Evolutionary conservation across 2,797 vertebrate species (phyloP).

Genomic region (Anabacerthia variegaticeps): DNA sequence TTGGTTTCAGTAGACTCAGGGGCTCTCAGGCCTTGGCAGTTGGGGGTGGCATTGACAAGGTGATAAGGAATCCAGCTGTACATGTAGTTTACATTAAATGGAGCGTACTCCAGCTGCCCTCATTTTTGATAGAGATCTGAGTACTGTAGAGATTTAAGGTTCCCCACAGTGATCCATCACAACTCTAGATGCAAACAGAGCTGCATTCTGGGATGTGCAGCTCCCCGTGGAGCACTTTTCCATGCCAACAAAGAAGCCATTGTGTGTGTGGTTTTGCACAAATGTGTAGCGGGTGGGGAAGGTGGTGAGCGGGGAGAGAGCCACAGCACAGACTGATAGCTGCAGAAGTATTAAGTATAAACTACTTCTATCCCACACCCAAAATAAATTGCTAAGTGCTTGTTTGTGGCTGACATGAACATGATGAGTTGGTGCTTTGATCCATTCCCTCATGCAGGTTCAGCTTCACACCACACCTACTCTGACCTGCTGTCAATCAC

Average conservation of each 20-base stretch:
- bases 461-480: not conserved
- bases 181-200: not conserved
- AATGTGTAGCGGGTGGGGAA: fast-evolving
- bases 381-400: not conserved
- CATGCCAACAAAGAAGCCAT: not conserved
- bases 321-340: not conserved
- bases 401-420: not conserved
- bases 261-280: not conserved
- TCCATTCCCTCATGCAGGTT: fast-evolving
- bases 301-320: not conserved
- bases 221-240: not conserved
- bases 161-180: slow-evolving; percentile 53
- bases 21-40: slow-evolving; percentile 34
- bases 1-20: slow-evolving; percentile 41
- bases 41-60: slow-evolving; percentile 63
- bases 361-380: not conserved
- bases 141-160: slow-evolving; percentile 9
- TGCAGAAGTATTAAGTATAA: not conserved
- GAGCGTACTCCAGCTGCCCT: slow-evolving; percentile 32
- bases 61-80: slow-evolving; percentile 31
- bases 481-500: not conserved
- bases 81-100: slow-evolving; percentile 32
- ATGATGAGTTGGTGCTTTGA: not conserved
- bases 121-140: slow-evolving; percentile 38
- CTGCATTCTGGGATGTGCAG: slow-evolving; percentile 37